phyloP scores from a whole-genome alignment of 2,113 vertebrate genomes.

The Macroglossus sobrinus region DNA sequence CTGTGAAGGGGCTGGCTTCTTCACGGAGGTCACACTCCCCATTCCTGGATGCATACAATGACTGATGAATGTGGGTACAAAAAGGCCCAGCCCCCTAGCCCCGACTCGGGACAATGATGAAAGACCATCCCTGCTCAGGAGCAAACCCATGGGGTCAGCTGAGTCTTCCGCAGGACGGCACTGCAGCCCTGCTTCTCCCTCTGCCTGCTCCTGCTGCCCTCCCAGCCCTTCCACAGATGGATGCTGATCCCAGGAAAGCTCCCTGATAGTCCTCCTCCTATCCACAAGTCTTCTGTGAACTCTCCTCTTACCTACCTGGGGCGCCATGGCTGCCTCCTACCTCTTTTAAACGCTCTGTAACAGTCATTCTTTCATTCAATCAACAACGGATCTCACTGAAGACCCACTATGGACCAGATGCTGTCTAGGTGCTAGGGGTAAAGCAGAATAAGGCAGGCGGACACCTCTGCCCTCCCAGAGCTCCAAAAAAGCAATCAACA shows the following conservation, averaged over 20 bases:
- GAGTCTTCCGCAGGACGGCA: neutral
- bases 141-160: neutral
- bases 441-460: neutral
- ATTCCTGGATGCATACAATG: neutral
- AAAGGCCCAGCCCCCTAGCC: neutral
- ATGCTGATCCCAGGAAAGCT: neutral
- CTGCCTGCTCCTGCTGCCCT: neutral
- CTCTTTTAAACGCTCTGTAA: neutral
- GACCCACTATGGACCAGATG: neutral
- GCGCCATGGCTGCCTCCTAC: neutral
- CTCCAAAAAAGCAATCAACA: neutral
- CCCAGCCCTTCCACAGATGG: neutral
- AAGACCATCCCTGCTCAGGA: neutral
- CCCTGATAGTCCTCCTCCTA: neutral
- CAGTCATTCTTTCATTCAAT: neutral
- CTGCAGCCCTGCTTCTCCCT: neutral
- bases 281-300: neutral
- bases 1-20: neutral
- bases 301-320: neutral
- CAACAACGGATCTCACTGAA: neutral
- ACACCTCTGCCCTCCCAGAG: neutral
- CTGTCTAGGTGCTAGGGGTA: neutral
- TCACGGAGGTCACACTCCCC: neutral
- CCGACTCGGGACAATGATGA: neutral
- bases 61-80: neutral